These are phyloP conservation scores for Parascotia fuliginaria DNA, from an alignment of 2,888 invertebrate species.

Conservation along the genomic window DNA sequence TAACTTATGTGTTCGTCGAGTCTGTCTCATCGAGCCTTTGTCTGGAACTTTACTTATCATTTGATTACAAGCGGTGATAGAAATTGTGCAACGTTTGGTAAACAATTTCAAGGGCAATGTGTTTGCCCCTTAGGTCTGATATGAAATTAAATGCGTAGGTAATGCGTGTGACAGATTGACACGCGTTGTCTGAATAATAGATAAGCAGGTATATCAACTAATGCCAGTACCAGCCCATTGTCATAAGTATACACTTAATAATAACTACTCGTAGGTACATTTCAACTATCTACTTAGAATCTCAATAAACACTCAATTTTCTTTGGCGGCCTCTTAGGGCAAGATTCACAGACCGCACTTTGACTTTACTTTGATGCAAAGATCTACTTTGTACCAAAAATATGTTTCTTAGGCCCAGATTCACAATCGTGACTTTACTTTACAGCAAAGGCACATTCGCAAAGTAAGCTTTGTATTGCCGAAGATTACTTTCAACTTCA, in stretches of 20 bases:
- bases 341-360: too few relatives aligned
- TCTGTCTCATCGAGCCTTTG: slow-evolving; percentile 23
- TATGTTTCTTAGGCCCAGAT: too few relatives aligned
- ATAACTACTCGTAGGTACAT: background rate
- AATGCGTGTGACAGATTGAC: background rate
- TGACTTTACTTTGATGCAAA: too few relatives aligned
- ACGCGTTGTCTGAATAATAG: background rate
- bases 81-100: slow-evolving; percentile 22
- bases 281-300: background rate
- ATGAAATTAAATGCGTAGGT: background rate
- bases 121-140: slow-evolving; percentile 4
- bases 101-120: slow-evolving; percentile 18
- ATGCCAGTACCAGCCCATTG: background rate
- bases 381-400: too few relatives aligned
- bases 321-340: background rate
- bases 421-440: too few relatives aligned
- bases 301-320: background rate
- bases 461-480: too few relatives aligned
- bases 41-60: slow-evolving; percentile 29
- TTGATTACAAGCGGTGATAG: slow-evolving; percentile 1
- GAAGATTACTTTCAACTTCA: too few relatives aligned
- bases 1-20: slow-evolving; percentile 18
- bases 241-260: background rate
- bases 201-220: background rate
- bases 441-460: too few relatives aligned